Percentiles rank a stretch among this genome's conserved stretches.
Conservation (phyloP, 2,888 invertebrate genomes). For the Caenorhabditis sp. region DNA sequence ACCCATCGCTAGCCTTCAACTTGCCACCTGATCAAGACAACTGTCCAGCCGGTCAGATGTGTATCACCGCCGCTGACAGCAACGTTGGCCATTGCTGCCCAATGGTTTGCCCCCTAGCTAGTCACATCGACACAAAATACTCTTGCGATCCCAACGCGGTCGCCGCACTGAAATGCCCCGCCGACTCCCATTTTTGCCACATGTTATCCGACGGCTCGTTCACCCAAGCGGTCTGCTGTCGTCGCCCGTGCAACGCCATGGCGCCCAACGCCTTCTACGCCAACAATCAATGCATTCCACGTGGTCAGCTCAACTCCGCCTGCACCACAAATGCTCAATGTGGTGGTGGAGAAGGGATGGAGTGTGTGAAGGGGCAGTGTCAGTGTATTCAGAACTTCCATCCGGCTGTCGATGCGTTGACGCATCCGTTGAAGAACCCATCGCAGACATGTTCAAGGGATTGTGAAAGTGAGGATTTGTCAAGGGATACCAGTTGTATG, state of each 20-base stretch:
- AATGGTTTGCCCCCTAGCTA: conserved; percentile 65
- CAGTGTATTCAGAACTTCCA: conserved; percentile 67
- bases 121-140: conserved; percentile 58
- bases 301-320: conserved; percentile 66
- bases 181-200: conserved; percentile 70
- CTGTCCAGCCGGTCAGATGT: conserved; percentile 62
- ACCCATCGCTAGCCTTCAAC: conserved; percentile 52
- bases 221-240: conserved; percentile 67
- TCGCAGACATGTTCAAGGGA: conserved; percentile 66
- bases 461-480: conserved; percentile 61
- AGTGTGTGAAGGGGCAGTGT: conserved; percentile 66
- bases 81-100: conserved; percentile 69
- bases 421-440: conserved; percentile 68
- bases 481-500: conserved; percentile 68
- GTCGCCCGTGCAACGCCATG: conserved; percentile 70
- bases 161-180: conserved; percentile 57
- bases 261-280: conserved; percentile 70
- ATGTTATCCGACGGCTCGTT: conserved; percentile 62
- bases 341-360: conserved; percentile 70
- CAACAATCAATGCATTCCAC: conserved; percentile 67
- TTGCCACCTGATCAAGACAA: conserved; percentile 60
- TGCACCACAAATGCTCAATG: conserved; percentile 68
- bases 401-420: conserved; percentile 64
- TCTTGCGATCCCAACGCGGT: conserved; percentile 58
- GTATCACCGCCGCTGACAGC: conserved; percentile 65